Evolutionary conservation across 2,888 invertebrate species (phyloP), one percentile per base, ranked within the genome.

Genomic region (Cabera pusaria): DNA sequence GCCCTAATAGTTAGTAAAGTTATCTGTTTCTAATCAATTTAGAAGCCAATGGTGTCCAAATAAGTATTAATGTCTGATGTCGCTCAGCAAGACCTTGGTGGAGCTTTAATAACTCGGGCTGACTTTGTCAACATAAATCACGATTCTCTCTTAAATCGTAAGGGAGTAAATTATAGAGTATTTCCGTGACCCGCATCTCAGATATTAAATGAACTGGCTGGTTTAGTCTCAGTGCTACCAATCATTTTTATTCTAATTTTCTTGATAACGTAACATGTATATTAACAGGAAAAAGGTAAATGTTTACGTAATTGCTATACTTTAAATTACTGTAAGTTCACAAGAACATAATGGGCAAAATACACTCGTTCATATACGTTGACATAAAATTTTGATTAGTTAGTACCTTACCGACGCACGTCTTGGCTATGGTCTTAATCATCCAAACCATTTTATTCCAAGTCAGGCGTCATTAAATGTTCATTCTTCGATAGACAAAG

Each of bases 141-240:
- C 64, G 56, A 49, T 40, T 43, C 48, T 55, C 63, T 64, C 56
- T 58, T 59, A 64, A 66, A 68, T 70, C 68, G 62, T 75, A 69
- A 66, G 66, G 58, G 66, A 74, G 72, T 69, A 76, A 77, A 79
- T 80, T 73, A 76, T 74, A 73, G 62, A 59, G 64, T 68, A 65
- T 76, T 76, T 80, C 79, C 78, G 74, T 72, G 60, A 68, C 86
- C 85, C 80, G 84, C 81, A 85, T 86, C 73, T 68, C 44, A 55
- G 69, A 74, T 34, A 33, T 71, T 61, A 57, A 64, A 54, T 60
- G 59, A 61, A 65, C 56, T 51, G 49, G 59, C 50, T 55, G 54
- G 49, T 56, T 57, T 45, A 44, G 46, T 55, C 50, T 43, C 31
- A 14, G 23, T 11, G 14, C 3, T 34, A n/a, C n/a, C n/a, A n/a